Evolutionary conservation across 2,888 invertebrate genomes (phyloP), one percentile per base, ranked within the genome.

Genomic region (Parascotia fuliginaria): DNA sequence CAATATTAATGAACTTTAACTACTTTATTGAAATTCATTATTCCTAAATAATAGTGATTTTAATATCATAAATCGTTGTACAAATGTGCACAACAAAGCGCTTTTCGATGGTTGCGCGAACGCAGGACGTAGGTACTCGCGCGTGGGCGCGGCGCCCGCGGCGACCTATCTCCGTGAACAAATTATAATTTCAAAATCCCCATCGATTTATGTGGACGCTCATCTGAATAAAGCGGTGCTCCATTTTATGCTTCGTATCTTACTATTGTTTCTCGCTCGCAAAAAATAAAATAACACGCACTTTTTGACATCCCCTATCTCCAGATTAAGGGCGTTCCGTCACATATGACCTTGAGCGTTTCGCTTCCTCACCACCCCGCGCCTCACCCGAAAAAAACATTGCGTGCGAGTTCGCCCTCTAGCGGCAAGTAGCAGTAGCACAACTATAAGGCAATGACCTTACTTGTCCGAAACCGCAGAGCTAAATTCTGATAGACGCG

Each of bases 111-210:
- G 62, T 44, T 55, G 54, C 42, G 50, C 54, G 37, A 29, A 22
- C 22, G 34, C 45, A 37, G 43, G 41, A 33, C 34, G 41, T 13
- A 52, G 42, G n/a, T n/a, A n/a, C n/a, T 44, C 9, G 65, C 5
- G 32, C 84, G 89, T 87, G 81, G 88, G 88, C 83, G 87, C 76
- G 66, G 77, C 83, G 86, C 89, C 85, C 75, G 86, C 79, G 85
- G 89, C 89, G 82, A 77, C 81, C 83, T 86, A 85, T 87, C 89
- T 85, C 77, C 80, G 73, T 75, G 85, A 85, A 85, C 89, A 87
- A 90, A 91, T 90, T 91, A 90, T 89, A 90, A 89, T 91, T 90
- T 91, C 85, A 85, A 89, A 91, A 89, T 87, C 85, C 81, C 83
- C 83, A 81, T 89, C 89, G 87, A 91, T 90, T 90, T 91, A 91